Evolutionary conservation across 2,797 vertebrate genomes (phyloP).

Genomic region (Cirrhinus mrigala): DNA sequence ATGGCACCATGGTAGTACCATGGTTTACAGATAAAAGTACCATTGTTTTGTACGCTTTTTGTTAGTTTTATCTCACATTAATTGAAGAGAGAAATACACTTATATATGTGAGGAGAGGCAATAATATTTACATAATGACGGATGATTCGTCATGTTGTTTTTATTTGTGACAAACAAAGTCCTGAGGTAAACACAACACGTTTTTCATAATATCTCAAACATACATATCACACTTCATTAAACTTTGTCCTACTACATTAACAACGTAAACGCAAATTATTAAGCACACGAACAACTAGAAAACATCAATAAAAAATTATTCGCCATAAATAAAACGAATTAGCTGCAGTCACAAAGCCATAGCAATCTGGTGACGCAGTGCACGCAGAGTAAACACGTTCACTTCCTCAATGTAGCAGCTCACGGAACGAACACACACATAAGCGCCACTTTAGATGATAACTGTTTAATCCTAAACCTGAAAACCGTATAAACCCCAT

Average conservation of each 20-base stretch:
- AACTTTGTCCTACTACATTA: not conserved
- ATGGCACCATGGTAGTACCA: not conserved
- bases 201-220: not conserved
- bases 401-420: constrained; percentile 41
- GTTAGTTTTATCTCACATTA: not conserved
- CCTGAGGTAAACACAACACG: not conserved
- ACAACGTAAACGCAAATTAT: too few species aligned
- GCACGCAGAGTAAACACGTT: constrained; percentile 72
- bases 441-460: not conserved
- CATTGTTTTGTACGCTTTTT: not conserved
- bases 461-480: not conserved
- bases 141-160: too few species aligned
- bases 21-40: not conserved
- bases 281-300: too few species aligned
- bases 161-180: not conserved
- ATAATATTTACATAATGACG: not conserved
- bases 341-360: not conserved
- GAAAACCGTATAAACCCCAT: too few species aligned
- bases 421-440: not conserved
- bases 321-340: not conserved
- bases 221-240: not conserved
- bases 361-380: constrained; percentile 68
- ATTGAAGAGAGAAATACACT: not conserved
- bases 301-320: not conserved
- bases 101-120: not conserved